Percentiles rank a stretch among this genome's conserved stretches.
Evolutionary conservation across 1,140 invertebrate species (phyloP).

Genomic region (Neodiprion fabricii): DNA sequence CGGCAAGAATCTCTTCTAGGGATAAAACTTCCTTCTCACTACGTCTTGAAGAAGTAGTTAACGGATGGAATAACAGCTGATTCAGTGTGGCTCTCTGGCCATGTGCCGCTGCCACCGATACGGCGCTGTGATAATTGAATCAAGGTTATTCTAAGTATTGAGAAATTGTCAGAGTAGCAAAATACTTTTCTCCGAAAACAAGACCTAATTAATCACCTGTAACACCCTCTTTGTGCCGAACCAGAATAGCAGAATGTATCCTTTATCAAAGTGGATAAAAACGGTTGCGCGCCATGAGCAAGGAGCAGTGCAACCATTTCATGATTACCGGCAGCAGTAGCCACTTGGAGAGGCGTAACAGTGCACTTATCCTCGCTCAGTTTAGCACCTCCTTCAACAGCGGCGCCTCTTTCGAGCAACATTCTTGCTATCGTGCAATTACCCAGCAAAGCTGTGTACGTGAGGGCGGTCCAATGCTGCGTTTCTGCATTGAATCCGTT

Average conservation of each 20-base stretch:
- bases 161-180: background rate
- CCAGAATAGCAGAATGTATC: slow-evolving; percentile 85
- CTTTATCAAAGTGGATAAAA: slow-evolving; percentile 82
- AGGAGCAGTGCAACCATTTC: slow-evolving; percentile 82
- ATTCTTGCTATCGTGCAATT: slow-evolving; percentile 67
- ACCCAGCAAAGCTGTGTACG: slow-evolving; percentile 71
- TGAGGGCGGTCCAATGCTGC: slow-evolving; percentile 80
- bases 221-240: slow-evolving; percentile 82
- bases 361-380: slow-evolving; percentile 84
- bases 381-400: slow-evolving; percentile 83
- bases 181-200: slow-evolving; percentile 11
- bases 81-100: slow-evolving; percentile 80
- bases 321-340: slow-evolving; percentile 79
- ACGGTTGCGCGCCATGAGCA: slow-evolving; percentile 85
- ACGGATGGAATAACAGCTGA: slow-evolving; percentile 79
- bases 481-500: slow-evolving; percentile 70
- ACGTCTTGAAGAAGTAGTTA: slow-evolving; percentile 66
- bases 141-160: background rate
- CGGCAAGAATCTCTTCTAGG: slow-evolving; percentile 88
- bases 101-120: slow-evolving; percentile 86
- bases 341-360: slow-evolving; percentile 84
- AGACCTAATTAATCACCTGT: slow-evolving; percentile 62
- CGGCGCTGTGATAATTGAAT: slow-evolving; percentile 65
- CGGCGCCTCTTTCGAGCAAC: slow-evolving; percentile 79
- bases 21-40: slow-evolving; percentile 80